A percentile compares a stretch with the other conserved stretches of the same genome.
phyloP scores from a whole-genome alignment of 2,113 vertebrate species.

The Tetraodon nigroviridis region DNA sequence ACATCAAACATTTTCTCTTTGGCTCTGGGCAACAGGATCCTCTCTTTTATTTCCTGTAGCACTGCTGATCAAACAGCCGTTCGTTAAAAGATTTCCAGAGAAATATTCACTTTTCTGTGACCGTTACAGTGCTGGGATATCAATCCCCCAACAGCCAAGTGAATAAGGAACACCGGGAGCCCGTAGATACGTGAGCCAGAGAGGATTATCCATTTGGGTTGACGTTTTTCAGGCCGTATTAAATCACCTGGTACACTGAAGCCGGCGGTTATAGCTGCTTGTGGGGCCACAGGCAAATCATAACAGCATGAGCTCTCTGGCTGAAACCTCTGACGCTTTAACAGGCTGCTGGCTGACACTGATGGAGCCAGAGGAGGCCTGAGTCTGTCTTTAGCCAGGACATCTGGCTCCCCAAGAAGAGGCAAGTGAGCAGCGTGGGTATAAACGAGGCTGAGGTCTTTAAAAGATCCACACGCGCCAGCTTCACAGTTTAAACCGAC shows the following conservation, averaged over 20 bases:
- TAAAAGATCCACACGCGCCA: too few species aligned
- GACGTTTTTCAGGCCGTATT: slow-evolving; percentile 50
- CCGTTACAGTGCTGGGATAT: not conserved
- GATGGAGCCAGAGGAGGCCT: slow-evolving; percentile 35
- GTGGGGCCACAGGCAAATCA: slow-evolving; percentile 44
- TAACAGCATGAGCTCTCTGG: slow-evolving; percentile 42
- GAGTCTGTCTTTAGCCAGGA: slow-evolving; percentile 19
- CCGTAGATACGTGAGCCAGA: slow-evolving; percentile 7
- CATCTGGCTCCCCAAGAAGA: too few species aligned
- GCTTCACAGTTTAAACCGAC: too few species aligned
- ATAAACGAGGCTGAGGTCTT: slow-evolving; percentile 15
- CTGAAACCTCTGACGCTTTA: slow-evolving; percentile 52
- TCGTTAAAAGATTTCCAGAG: not conserved
- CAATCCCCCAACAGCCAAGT: too few species aligned
- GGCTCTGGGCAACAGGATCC: not conserved
- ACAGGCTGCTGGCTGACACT: slow-evolving; percentile 59
- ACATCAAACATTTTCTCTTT: not conserved
- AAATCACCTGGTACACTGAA: slow-evolving; percentile 57
- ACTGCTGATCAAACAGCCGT: not conserved
- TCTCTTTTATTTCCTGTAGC: not conserved
- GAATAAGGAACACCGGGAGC: slow-evolving; percentile 26
- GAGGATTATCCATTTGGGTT: slow-evolving; percentile 50
- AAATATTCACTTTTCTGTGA: not conserved
- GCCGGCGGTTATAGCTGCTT: slow-evolving; percentile 33
- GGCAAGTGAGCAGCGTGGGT: not conserved